Evolutionary conservation across 2,797 vertebrate species (phyloP), one percentile per base, ranked within the genome.

Genomic region (Orientallactaga sibirica): DNA sequence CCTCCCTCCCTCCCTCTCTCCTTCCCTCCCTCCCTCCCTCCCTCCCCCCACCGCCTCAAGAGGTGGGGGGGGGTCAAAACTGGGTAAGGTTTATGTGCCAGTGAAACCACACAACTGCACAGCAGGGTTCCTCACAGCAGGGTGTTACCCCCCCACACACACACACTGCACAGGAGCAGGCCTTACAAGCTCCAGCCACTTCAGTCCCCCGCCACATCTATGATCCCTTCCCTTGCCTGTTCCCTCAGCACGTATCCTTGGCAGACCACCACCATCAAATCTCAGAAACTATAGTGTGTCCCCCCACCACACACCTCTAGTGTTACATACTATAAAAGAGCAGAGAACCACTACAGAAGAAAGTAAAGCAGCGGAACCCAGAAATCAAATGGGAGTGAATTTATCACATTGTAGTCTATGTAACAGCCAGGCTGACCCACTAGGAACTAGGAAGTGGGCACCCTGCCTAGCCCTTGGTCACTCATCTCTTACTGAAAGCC

Each of bases 121-220:
- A 14, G 37, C 77, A 61, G 25, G 62, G n/a, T 18, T 10, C 22
- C 20, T 66, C 48, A 1, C 0, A 15, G 58, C 27, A 48, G 10
- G 55, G 55, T 11, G n/a, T 22, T 22, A 64, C 62, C 62, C 62
- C 24, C 48, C 5, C 48, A 7, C 48, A 7, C 48, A 48, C 43
- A 7, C 48, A 7, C 48, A 48, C 48, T 48, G 48, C 48, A 7
- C 48, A 48, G 48, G 48, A 48, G 48, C 48, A 7, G 48, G 48
- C 48, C 14, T 4, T 8, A 27, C 0, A 18, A n/a, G 19, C 24
- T 2, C 86, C 70, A 7, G 64, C 70, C 41, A 29, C 66, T 24
- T n/a, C 12, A 18, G 3, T 0, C 2, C 2, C 2, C 24, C 18
- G 4, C 58, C 6, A 43, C 11, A 18, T 76, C 61, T 18, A 1